These are phyloP conservation scores for Apocrypta bakeri DNA, from an alignment of 1,140 invertebrate species.

Conservation along the genomic window DNA sequence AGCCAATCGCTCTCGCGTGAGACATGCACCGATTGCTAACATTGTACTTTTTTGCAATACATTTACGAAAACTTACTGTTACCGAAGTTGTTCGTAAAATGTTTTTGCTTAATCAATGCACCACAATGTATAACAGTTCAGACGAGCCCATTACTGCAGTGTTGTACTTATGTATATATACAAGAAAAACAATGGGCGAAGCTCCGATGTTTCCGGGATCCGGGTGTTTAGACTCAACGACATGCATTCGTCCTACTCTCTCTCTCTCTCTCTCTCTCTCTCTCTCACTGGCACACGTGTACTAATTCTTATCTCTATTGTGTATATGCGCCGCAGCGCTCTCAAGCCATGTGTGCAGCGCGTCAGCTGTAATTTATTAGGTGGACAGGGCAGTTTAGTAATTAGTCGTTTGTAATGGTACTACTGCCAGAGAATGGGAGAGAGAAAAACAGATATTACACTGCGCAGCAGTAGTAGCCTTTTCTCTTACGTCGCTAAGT, in stretches of 20 bases:
- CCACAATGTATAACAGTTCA: too few species aligned
- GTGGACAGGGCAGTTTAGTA: constrained; percentile 63
- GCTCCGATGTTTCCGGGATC: constrained; percentile 13
- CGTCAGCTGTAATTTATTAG: constrained; percentile 62
- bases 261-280: constrained; percentile 23
- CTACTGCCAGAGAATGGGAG: constrained; percentile 3
- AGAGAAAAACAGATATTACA: constrained; percentile 37
- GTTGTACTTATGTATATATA: background rate
- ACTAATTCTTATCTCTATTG: constrained; percentile 32
- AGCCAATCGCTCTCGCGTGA: too few species aligned
- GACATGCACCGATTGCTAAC: too few species aligned
- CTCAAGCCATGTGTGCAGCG: constrained; percentile 51
- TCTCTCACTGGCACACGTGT: background rate
- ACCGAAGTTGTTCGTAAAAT: too few species aligned
- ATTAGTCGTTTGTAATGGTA: constrained; percentile 64
- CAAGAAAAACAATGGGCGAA: background rate
- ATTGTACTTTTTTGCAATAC: too few species aligned
- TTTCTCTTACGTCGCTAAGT: constrained; percentile 12
- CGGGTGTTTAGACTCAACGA: constrained; percentile 1
- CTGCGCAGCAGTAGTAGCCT: background rate
- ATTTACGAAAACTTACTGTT: too few species aligned
- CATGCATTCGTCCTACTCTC: background rate
- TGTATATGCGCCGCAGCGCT: too few species aligned
- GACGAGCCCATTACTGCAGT: too few species aligned
- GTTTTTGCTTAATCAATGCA: too few species aligned